Evolutionary conservation across 2,113 vertebrate species (phyloP), one percentile per base, ranked within the genome.

Genomic region (Numida meleagris): DNA sequence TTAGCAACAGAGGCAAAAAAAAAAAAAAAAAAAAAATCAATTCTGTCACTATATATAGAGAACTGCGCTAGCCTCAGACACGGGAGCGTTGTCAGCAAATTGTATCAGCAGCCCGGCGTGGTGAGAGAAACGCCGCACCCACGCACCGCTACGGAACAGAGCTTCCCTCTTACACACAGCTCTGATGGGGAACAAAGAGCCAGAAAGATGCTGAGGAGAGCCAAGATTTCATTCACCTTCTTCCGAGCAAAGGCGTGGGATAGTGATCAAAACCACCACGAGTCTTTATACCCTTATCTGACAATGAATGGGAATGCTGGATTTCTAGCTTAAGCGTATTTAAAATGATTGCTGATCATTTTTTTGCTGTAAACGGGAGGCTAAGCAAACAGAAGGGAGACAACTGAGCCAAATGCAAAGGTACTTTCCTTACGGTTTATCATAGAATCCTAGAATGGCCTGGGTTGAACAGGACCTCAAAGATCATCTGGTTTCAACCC

Each of bases 1-100:
- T 70, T 93, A 90, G 97, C 94, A 96, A 97, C 94, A 89, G 55
- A 93, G 88, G 65, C 90, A 68, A 82, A 94, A 88, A 59, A 66
- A 67, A 51, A 57, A 45, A 45, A 45, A 45, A n/a, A n/a, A 31
- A 20, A 67, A 65, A 78, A 95, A 88, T 93, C 78, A 95, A 82
- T 90, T 94, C 87, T 83, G 75, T 31, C 89, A 45, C 83, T 91
- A 76, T 12, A 75, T 40, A 75, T 10, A 92, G 59, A 88, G 65
- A 91, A 87, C 81, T 95, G 72, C 58, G 67, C 46, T n/a, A 83
- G 61, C 65, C 85, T 72, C 89, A 70, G 50, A 73, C 6, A 0
- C 1, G 86, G 76, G 68, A 76, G 27, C 80, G 70, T 74, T 93
- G 71, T 68, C 89, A 86, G 82, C 89, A 87, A 90, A 88, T 89